Conservation (phyloP, 1,140 invertebrate species). For the Hylaeus volcanicus region DNA sequence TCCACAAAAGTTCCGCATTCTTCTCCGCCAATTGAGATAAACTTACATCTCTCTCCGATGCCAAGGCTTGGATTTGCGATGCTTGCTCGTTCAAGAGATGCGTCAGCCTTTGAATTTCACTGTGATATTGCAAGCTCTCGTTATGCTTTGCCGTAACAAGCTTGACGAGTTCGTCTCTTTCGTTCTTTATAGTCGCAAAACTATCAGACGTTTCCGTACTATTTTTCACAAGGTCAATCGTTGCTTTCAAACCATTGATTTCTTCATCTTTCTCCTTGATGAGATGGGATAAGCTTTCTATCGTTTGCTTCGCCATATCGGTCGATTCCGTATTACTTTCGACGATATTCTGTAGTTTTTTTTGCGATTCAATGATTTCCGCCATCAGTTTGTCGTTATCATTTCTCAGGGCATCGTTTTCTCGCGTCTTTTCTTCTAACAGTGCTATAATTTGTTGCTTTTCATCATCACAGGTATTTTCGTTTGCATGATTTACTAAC, state of each 20-base stretch:
- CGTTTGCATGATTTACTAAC: conserved; percentile 12
- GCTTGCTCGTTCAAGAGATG: conserved; percentile 79
- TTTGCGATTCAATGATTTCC: conserved; percentile 51
- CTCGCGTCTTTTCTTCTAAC: conserved; percentile 19
- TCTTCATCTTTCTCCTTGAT: conserved; percentile 74
- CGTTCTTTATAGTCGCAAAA: conserved; percentile 75
- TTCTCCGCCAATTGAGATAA: conserved; percentile 75
- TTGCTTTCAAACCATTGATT: conserved; percentile 62
- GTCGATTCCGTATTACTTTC: conserved; percentile 68
- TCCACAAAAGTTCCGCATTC: conserved; percentile 78
- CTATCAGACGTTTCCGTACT: conserved; percentile 68
- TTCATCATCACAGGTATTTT: conserved; percentile 6
- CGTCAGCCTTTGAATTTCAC: conserved; percentile 90
- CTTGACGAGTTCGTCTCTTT: conserved; percentile 88
- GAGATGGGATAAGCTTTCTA: conserved; percentile 73
- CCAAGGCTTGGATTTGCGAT: conserved; percentile 71
- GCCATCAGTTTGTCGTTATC: conserved; percentile 54
- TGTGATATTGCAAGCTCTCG: conserved; percentile 90
- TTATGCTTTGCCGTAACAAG: conserved; percentile 90
- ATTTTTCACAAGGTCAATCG: conserved; percentile 16
- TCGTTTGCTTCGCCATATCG: conserved; percentile 74
- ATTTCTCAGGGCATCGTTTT: conserved; percentile 42
- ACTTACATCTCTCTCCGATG: conserved; percentile 62
- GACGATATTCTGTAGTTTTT: conserved; percentile 48
- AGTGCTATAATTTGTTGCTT: not conserved